Base-by-base conservation (phyloP, 2,797 vertebrate species). In the Hapalemur alaotrensis region DNA sequence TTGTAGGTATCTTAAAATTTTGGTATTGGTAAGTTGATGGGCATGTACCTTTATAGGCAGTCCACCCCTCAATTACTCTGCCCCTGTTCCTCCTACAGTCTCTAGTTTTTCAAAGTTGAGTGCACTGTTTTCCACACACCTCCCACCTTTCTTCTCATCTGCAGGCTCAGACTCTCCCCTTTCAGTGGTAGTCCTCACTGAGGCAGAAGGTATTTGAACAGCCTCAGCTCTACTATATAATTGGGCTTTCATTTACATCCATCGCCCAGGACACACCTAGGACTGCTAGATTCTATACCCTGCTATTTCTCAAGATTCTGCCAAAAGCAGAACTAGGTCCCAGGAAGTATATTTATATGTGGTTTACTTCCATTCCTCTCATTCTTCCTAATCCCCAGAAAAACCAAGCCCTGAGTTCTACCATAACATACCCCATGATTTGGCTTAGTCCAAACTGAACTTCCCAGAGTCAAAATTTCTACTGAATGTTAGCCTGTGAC, bases 71-170 rank as follows among this genome's bases (percentile, higher is more conserved):
- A 83, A 8, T 87, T 78, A 48, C 54, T 70, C 52, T 78, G 52
- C 46, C 48, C 95, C 30, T 78, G 81, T 17, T 93, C 38, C 67
- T 22, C 5, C 38, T 35, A 35, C 46, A 72, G 67, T 65, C 73
- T 87, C 28, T 80, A 92, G 75, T 23, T 90, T 95, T 93, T 93
- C 38, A 59, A 70, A 88, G 50, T 85, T 81, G 59, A 92, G 12
- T 65, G 63, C 23, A 63, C 76, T 84, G n/a, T 85, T 88, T 78
- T 79, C 25, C 30, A n/a, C 32, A 48, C 18, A 65, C 2, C 15
- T 81, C 32, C 23, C 4, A 54, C 25, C 43, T 89, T 59, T 67
- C 25, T 18, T 41, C 2, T 12, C 5, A 30, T 5, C 8, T 50
- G 41, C 8, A 54, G 23, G 43, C 63, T 70, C 25, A 50, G 23